Conservation (phyloP, 2,888 invertebrate genomes). For the Macaria notata region DNA sequence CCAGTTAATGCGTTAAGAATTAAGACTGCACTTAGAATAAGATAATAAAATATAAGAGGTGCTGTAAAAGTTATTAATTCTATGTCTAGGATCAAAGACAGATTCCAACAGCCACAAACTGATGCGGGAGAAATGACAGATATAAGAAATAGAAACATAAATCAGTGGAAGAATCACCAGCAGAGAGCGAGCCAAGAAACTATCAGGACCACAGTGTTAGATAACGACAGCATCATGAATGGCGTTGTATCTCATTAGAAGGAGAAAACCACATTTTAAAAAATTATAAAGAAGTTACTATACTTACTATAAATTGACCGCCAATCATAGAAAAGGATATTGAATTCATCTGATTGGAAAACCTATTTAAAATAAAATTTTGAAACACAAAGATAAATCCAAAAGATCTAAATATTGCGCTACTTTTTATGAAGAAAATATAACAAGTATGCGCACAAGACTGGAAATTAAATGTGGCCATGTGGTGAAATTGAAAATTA, state of each 20-base stretch:
- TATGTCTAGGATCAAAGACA: conserved; percentile 56
- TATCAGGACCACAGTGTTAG: conserved; percentile 44
- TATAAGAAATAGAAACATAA: conserved; percentile 34
- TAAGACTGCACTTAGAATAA: not conserved
- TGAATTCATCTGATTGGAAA: too few relatives aligned
- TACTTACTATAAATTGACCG: too few relatives aligned
- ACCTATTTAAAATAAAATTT: too few relatives aligned
- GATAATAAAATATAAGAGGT: not conserved
- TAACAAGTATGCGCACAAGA: too few relatives aligned
- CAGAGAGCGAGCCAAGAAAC: conserved; percentile 57
- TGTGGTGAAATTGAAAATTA: too few relatives aligned
- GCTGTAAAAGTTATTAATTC: conserved; percentile 31
- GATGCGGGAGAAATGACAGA: conserved; percentile 39
- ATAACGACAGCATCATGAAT: conserved; percentile 35
- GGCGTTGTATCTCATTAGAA: conserved; percentile 6
- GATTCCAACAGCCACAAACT: conserved; percentile 37
- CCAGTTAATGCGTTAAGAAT: not conserved
- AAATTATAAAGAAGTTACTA: not conserved
- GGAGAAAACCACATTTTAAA: not conserved
- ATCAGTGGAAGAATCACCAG: conserved; percentile 38
- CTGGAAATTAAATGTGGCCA: too few relatives aligned
- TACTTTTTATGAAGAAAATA: too few relatives aligned
- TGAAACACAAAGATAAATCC: too few relatives aligned
- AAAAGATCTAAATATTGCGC: too few relatives aligned
- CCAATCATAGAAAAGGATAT: too few relatives aligned